phyloP scores from a whole-genome alignment of 2,888 invertebrate species.

The Diogma glabrata region DNA sequence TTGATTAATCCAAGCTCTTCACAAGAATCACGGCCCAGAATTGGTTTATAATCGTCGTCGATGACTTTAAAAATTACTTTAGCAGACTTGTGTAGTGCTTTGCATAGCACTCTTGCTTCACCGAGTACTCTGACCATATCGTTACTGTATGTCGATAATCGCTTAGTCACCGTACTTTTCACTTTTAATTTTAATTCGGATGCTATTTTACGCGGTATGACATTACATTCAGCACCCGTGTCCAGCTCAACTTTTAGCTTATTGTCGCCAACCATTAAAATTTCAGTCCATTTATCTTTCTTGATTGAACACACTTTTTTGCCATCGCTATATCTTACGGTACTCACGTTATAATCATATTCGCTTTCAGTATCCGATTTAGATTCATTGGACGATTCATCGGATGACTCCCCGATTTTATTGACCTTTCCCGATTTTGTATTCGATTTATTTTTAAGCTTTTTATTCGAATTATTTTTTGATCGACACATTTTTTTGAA shows the following conservation, averaged over 20 bases:
- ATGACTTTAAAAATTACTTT: background rate
- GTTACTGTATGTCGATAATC: background rate
- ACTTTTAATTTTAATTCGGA: too few relatives aligned
- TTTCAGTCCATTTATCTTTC: slow-evolving; percentile 1
- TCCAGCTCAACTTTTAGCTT: background rate
- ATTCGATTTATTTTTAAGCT: background rate
- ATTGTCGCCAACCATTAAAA: background rate
- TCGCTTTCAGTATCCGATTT: too few relatives aligned
- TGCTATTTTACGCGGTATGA: background rate
- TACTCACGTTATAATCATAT: too few relatives aligned
- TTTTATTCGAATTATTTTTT: too few relatives aligned
- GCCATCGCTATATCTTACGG: too few relatives aligned
- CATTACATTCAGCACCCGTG: background rate
- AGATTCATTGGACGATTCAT: too few relatives aligned
- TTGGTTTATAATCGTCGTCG: too few relatives aligned
- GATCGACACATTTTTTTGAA: too few relatives aligned
- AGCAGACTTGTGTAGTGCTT: background rate
- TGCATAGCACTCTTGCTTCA: background rate
- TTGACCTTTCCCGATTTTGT: too few relatives aligned
- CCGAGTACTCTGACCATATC: background rate
- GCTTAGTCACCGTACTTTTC: background rate
- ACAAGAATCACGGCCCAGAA: too few relatives aligned
- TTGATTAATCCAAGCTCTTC: background rate
- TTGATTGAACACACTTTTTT: background rate
- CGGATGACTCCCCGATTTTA: too few relatives aligned